Conservation (phyloP, 2,888 invertebrate genomes). For the Abrostola triplasia region DNA sequence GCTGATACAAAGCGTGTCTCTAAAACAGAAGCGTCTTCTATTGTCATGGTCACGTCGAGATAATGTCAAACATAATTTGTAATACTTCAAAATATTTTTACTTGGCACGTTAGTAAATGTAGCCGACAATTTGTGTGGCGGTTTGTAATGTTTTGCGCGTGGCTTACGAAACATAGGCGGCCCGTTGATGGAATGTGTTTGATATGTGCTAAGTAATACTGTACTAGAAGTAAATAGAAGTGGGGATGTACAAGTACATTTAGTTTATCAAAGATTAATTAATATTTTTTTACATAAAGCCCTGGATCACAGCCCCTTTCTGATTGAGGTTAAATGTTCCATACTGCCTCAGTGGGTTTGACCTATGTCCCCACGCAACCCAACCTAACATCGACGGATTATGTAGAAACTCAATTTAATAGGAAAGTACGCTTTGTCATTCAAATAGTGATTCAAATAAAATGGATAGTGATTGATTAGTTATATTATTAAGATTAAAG, state of each 20-base stretch:
- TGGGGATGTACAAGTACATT: conserved; percentile 15
- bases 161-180: conserved; percentile 51
- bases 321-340: no score
- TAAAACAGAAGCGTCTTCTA: conserved; percentile 46
- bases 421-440: no score
- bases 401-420: no score
- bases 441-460: no score
- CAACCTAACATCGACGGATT: no score
- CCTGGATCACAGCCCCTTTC: no score
- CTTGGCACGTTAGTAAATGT: conserved; percentile 53
- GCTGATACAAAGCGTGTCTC: conserved; percentile 39
- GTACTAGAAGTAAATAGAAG: conserved; percentile 48
- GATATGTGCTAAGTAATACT: conserved; percentile 56
- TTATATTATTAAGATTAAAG: no score
- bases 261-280: no score
- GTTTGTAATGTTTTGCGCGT: conserved; percentile 51
- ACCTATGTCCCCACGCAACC: no score
- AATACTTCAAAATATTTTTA: conserved; percentile 57
- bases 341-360: no score
- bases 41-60: conserved; percentile 57
- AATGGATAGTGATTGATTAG: no score
- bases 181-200: conserved; percentile 52
- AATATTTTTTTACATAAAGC: no score
- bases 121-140: conserved; percentile 51
- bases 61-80: conserved; percentile 58